Evolutionary conservation across 2,888 invertebrate species (phyloP).

Genomic region (Pseudococcus viburni): DNA sequence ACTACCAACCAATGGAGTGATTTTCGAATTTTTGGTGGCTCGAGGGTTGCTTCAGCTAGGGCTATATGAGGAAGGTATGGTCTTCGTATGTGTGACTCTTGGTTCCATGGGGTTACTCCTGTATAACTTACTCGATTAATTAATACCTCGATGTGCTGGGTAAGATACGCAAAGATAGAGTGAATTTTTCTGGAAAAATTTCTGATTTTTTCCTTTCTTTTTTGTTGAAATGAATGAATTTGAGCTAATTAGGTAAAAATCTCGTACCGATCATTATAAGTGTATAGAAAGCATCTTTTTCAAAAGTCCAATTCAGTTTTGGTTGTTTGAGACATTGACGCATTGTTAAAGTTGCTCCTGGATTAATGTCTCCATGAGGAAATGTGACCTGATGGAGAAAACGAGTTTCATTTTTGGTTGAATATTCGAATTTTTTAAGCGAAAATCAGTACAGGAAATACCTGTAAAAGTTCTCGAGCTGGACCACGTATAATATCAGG

Average conservation of each 20-base stretch:
- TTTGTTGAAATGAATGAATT: neutral
- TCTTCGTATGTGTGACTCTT: neutral
- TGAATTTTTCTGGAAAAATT: too few relatives aligned
- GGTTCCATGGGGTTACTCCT: slow-evolving; percentile 31
- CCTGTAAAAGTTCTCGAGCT: neutral
- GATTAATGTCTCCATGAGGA: neutral
- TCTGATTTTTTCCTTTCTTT: neutral
- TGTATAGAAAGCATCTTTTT: neutral
- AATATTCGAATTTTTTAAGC: neutral
- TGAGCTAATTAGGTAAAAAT: neutral
- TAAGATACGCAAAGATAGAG: too few relatives aligned
- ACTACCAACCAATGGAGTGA: slow-evolving; percentile 27
- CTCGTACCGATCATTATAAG: slow-evolving; percentile 12
- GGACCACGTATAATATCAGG: neutral
- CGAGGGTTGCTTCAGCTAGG: neutral
- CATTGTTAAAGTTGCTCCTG: slow-evolving; percentile 3
- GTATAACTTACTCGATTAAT: neutral
- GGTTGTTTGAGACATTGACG: neutral
- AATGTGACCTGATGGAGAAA: neutral
- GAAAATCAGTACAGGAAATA: neutral
- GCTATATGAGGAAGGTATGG: neutral
- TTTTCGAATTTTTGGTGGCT: slow-evolving; percentile 23
- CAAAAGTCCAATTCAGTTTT: slow-evolving; percentile 11
- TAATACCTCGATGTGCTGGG: too few relatives aligned
- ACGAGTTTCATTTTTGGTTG: neutral